Evolutionary conservation across 2,888 invertebrate species (phyloP), one percentile per base, ranked within the genome.

Genomic region (Maniola hyperantus): DNA sequence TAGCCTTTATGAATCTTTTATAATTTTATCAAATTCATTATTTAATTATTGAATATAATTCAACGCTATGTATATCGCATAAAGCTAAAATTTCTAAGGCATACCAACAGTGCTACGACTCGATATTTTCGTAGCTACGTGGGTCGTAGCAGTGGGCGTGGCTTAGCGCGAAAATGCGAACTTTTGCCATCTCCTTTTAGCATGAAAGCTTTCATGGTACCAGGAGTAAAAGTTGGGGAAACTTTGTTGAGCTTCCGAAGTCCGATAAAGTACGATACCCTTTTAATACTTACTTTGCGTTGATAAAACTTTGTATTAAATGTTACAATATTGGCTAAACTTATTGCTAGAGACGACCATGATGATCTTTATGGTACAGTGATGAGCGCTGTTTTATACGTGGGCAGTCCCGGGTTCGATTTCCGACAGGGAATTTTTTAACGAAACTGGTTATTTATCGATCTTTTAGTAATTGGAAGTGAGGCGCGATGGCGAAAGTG

Each of bases 71-170:
- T 0, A 0, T 0, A 0, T 0, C 7, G 0, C 0, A 62, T 70
- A 81, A 68, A 72, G 74, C 72, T 15, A 5, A 65, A 13, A 72
- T 73, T 80, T 58, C 13, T 8, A 42, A 8, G 8, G 2, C 39
- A 26, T 13, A 15, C 18, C 36, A 1, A 20, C 13, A 33, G 11
- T n/a, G 72, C 77, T 81, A 79, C 76, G 71, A 81, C 83, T 87
- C 87, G 71, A 87, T 87, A 77, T 65, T 65, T n/a, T 75, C 80
- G 83, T 83, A 83, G 67, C 66, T 72, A 57, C 42, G 57, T 34
- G n/a, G 36, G 70, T 70, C 82, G 85, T 83, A 85, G 83, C 80
- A 65, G 67, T 72, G 74, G 79, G 80, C 83, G 85, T 83, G 79
- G 79, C 76, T 54, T 53, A 44, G 51, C 68, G 51, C 66, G 69